Percentiles rank a stretch among this genome's conserved stretches.
Evolutionary conservation across 2,888 invertebrate genomes (phyloP).

Genomic region (Archaeoteleia sp.): DNA sequence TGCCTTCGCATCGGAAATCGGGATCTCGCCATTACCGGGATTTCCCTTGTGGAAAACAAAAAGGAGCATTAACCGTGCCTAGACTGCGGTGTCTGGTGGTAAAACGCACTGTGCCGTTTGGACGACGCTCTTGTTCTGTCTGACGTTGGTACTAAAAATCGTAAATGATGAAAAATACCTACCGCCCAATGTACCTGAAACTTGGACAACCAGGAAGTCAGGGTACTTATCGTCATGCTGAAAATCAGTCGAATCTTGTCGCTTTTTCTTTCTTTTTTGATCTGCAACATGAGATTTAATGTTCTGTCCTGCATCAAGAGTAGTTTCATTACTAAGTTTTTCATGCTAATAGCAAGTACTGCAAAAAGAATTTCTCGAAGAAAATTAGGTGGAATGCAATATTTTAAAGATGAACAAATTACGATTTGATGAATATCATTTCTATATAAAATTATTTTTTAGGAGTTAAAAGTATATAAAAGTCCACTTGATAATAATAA

Average conservation of each 20-base stretch:
- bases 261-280: slow-evolving; percentile 2
- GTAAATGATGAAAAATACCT: slow-evolving; percentile 27
- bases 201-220: slow-evolving; percentile 19
- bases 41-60: slow-evolving; percentile 53
- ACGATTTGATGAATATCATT: too few species aligned
- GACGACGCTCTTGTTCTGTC: slow-evolving; percentile 3
- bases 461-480: too few species aligned
- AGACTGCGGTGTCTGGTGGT: slow-evolving; percentile 27
- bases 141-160: slow-evolving; percentile 9
- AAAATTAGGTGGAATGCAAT: not conserved
- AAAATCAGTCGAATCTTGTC: slow-evolving; percentile 1
- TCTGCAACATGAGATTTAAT: not conserved
- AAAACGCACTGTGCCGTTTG: slow-evolving; percentile 29
- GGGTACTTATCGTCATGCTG: slow-evolving; percentile 2
- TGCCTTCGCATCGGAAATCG: slow-evolving; percentile 50
- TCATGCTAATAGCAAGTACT: not conserved
- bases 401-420: too few species aligned
- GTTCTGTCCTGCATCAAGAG: slow-evolving; percentile 1
- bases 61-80: slow-evolving; percentile 46
- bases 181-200: slow-evolving; percentile 4
- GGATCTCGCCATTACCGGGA: slow-evolving; percentile 50
- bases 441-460: too few species aligned
- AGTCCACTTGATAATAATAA: too few species aligned
- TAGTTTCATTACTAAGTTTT: slow-evolving; percentile 15
- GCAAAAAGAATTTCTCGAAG: slow-evolving; percentile 7